A percentile compares a stretch with the other conserved stretches of the same genome.
Evolutionary conservation across 2,797 vertebrate species (phyloP).

Genomic region (Dryobates pubescens): DNA sequence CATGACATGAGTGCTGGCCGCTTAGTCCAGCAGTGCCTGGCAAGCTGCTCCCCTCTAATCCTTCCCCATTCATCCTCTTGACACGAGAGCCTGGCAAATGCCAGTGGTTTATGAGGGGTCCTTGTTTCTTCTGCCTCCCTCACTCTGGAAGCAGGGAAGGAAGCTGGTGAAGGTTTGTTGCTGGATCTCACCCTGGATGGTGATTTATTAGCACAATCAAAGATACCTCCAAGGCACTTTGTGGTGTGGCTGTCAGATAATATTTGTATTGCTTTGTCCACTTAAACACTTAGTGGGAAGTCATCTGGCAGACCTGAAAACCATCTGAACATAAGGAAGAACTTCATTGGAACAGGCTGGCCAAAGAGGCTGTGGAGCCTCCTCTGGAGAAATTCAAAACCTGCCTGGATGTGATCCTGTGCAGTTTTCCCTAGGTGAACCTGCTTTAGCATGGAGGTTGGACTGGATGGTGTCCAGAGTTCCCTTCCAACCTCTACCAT

Average conservation of each 20-base stretch:
- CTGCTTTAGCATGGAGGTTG: not conserved
- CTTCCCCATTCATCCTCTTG: not conserved
- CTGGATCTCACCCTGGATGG: rapidly evolving
- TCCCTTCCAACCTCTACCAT: not conserved
- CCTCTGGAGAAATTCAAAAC: not conserved
- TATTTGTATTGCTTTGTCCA: not conserved
- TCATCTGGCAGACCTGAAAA: not conserved
- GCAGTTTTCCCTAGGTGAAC: not conserved
- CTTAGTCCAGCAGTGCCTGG: not conserved
- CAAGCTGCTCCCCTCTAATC: not conserved
- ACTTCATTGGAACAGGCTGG: not conserved
- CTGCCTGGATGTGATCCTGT: not conserved
- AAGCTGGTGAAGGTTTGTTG: not conserved
- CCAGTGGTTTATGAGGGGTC: not conserved
- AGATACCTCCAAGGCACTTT: not conserved
- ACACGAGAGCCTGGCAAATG: rapidly evolving
- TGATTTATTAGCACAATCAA: not conserved
- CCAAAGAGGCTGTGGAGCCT: not conserved
- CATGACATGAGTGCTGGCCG: not conserved
- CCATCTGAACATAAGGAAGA: not conserved
- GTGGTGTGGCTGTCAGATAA: not conserved
- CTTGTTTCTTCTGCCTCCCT: not conserved
- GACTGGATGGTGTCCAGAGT: not conserved
- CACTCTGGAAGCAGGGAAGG: not conserved
- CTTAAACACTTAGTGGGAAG: not conserved